phyloP scores from a whole-genome alignment of 2,113 vertebrate species.

The Ctenodactylus gundi region DNA sequence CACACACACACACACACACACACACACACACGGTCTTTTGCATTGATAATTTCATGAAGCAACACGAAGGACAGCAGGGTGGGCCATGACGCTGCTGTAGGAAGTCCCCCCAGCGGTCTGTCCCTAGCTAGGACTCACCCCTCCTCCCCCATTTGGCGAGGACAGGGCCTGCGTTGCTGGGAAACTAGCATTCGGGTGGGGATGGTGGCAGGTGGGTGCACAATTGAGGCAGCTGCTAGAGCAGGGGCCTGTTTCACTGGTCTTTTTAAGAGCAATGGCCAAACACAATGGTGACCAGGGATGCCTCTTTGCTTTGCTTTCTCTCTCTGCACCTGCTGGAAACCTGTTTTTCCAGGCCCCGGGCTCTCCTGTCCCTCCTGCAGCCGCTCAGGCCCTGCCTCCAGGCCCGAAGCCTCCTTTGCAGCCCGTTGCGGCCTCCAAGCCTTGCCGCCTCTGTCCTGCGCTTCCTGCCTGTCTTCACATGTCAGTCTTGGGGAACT shows the following conservation, averaged over 20 bases:
- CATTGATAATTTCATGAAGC: neutral
- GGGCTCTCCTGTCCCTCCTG: neutral
- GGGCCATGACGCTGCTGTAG: neutral
- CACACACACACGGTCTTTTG: neutral
- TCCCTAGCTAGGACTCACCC: neutral
- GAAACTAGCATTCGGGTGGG: neutral
- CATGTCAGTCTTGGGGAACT: neutral
- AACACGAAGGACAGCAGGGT: neutral
- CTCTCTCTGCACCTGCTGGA: neutral
- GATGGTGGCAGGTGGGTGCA: neutral
- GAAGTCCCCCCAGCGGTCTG: neutral
- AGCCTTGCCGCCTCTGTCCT: neutral
- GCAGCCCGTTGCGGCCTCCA: no score
- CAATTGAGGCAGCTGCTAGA: neutral
- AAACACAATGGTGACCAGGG: neutral
- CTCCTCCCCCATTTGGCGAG: neutral
- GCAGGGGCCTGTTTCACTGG: neutral
- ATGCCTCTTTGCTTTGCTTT: neutral
- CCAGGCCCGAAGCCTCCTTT: fast-evolving
- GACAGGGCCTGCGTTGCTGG: neutral
- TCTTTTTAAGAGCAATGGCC: slow-evolving; percentile 7
- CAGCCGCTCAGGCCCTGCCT: fast-evolving
- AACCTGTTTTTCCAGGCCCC: neutral
- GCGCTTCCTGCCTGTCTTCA: neutral
- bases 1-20: neutral